phyloP scores from a whole-genome alignment of 2,888 invertebrate genomes.

The Euzetes globulus region DNA sequence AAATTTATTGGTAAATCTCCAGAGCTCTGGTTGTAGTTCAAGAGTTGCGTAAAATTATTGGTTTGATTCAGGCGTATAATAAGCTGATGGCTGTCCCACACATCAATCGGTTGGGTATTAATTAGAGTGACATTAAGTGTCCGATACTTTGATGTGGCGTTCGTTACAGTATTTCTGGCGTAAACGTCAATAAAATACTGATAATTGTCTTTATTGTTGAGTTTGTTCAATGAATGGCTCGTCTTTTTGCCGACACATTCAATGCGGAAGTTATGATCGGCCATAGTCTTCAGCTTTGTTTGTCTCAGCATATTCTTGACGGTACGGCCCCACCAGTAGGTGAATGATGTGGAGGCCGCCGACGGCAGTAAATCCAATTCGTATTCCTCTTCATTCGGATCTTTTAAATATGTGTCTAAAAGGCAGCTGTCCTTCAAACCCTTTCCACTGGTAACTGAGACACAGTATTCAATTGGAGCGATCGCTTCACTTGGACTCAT shows the following conservation, averaged over 20 bases:
- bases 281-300: conserved; percentile 27
- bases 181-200: conserved; percentile 55
- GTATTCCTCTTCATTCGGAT: background rate
- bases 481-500: conserved; percentile 40
- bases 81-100: background rate
- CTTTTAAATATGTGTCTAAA: background rate
- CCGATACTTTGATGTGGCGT: conserved; percentile 51
- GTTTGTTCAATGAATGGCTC: conserved; percentile 51
- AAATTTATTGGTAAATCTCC: background rate
- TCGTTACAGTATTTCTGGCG: conserved; percentile 52
- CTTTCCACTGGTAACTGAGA: conserved; percentile 43
- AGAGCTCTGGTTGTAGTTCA: background rate
- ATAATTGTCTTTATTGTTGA: conserved; percentile 48
- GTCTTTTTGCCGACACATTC: conserved; percentile 53
- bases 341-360: conserved; percentile 45
- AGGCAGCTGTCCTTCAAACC: background rate
- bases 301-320: conserved; percentile 15
- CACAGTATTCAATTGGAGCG: conserved; percentile 49
- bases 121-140: background rate
- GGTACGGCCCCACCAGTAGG: conserved; percentile 45
- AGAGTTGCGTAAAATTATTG: conserved; percentile 9
- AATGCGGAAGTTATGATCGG: conserved; percentile 45
- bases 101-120: background rate
- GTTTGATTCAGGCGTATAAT: background rate
- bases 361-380: conserved; percentile 36